Evolutionary conservation across 1,140 invertebrate species (phyloP).

Genomic region (Globodera rostochiensis): DNA sequence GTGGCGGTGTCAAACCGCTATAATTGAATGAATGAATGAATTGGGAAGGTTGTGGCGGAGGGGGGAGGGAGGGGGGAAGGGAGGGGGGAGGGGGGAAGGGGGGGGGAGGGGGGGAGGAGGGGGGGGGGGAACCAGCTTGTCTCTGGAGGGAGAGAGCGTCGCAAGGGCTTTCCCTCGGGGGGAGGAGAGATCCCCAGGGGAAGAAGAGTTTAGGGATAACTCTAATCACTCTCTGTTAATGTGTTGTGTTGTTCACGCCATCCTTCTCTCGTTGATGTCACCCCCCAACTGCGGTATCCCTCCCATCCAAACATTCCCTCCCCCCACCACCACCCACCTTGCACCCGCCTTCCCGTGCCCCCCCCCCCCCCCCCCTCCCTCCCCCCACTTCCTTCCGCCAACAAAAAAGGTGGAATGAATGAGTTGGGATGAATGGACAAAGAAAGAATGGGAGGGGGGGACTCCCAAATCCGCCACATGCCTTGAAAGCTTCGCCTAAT

Average conservation of each 20-base stretch:
- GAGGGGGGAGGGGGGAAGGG: background rate
- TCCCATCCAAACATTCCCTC: background rate
- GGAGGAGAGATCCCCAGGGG: background rate
- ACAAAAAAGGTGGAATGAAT: no score
- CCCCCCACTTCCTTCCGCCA: no score
- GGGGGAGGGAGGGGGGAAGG: background rate
- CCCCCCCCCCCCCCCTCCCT: no score
- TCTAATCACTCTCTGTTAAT: background rate
- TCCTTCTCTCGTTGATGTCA: background rate
- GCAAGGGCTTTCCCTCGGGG: constrained; percentile 3
- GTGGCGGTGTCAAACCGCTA: constrained; percentile 30
- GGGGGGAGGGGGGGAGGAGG: background rate
- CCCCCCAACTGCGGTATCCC: no score
- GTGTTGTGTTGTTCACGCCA: background rate
- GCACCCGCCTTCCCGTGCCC: no score
- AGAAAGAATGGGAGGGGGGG: background rate
- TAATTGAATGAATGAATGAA: constrained; percentile 29
- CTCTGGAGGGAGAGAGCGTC: background rate
- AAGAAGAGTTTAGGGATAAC: no score
- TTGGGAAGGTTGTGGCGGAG: background rate
- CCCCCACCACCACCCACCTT: no score
- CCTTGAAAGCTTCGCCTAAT: background rate
- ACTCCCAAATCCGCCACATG: background rate
- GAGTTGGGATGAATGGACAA: background rate
- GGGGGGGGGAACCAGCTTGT: background rate